A percentile compares a stretch with the other conserved stretches of the same genome.
Evolutionary conservation across 2,888 invertebrate species (phyloP).

Genomic region (Xestia sexstrigata): DNA sequence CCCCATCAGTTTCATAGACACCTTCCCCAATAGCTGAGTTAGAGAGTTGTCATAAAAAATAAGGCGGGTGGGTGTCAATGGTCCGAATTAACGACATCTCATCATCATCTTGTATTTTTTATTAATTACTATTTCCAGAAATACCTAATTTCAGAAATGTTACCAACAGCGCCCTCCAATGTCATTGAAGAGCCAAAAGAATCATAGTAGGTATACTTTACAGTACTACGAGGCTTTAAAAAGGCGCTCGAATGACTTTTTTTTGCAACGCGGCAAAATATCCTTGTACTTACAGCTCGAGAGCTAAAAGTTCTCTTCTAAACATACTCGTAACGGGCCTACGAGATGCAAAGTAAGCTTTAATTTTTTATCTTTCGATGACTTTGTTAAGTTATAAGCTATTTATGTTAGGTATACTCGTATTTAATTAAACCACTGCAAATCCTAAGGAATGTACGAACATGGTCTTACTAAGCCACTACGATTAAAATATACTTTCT

Average conservation of each 20-base stretch:
- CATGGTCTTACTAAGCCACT: constrained; percentile 7
- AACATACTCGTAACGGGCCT: not conserved
- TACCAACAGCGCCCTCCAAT: not conserved
- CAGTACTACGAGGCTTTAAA: not conserved
- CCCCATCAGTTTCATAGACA: not conserved
- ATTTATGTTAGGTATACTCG: not conserved
- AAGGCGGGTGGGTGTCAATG: not conserved
- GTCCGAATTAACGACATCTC: not conserved
- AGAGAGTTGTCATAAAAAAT: not conserved
- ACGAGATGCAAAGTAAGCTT: not conserved
- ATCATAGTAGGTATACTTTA: not conserved
- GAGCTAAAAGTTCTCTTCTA: not conserved
- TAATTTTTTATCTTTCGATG: not conserved
- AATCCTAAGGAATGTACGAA: constrained; percentile 9
- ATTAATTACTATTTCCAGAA: not conserved
- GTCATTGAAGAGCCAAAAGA: not conserved
- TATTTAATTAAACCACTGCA: constrained; percentile 18
- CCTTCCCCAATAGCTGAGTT: not conserved
- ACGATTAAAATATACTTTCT: constrained; percentile 38
- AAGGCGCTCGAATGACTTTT: not conserved
- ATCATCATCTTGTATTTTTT: not conserved
- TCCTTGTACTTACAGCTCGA: not conserved
- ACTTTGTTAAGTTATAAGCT: not conserved
- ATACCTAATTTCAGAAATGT: not conserved
- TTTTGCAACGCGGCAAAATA: not conserved